These are phyloP conservation scores for Drosophila barbarae DNA, from an alignment of 2,888 invertebrate genomes.

Conservation along the genomic window DNA sequence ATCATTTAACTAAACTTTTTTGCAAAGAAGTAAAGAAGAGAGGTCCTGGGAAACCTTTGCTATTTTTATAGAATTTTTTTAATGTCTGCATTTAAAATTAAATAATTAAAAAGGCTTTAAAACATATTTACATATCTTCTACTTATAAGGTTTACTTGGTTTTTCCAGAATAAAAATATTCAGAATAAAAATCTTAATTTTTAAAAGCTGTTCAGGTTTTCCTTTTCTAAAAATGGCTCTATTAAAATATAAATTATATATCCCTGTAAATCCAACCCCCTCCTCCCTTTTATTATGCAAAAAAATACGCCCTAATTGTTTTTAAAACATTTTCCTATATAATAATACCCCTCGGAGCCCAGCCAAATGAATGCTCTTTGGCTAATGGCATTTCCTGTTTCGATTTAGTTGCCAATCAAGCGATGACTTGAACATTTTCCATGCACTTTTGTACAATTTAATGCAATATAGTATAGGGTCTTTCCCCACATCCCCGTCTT, in stretches of 20 bases:
- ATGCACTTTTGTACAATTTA: constrained; percentile 43
- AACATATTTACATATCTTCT: too few species aligned
- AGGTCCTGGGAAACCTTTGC: neutral
- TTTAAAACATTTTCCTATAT: constrained; percentile 8
- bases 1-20: constrained; percentile 33
- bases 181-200: too few species aligned
- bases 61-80: constrained; percentile 10
- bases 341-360: neutral
- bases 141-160: too few species aligned
- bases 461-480: constrained; percentile 26
- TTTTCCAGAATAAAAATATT: too few species aligned
- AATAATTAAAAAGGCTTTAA: neutral
- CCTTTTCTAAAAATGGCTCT: too few species aligned
- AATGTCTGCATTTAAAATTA: neutral
- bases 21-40: neutral
- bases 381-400: constrained; percentile 59
- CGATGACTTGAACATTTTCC: constrained; percentile 57
- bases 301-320: constrained; percentile 6
- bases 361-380: constrained; percentile 19
- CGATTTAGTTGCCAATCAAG: constrained; percentile 58
- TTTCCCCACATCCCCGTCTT: constrained; percentile 24
- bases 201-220: too few species aligned
- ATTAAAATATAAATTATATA: neutral
- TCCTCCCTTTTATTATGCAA: neutral
- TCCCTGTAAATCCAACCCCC: neutral